Evolutionary conservation across 2,888 invertebrate genomes (phyloP).

Genomic region (Stenoptilia bipunctidactyla): DNA sequence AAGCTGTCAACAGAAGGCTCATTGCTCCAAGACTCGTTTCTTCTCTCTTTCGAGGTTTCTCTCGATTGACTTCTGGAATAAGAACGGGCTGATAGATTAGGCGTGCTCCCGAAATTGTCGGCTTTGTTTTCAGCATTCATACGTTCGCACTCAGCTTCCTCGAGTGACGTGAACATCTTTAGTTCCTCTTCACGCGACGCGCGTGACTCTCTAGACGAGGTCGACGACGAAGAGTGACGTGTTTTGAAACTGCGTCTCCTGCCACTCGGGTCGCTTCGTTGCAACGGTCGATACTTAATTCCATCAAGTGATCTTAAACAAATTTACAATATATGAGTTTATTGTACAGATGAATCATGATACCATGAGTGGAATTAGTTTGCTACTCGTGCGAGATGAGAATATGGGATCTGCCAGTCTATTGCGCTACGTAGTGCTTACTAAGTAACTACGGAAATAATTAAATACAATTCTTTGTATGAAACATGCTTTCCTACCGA

Average conservation of each 20-base stretch:
- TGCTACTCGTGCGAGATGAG: conserved; percentile 35
- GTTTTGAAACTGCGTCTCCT: conserved; percentile 73
- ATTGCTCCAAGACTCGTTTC: conserved; percentile 37
- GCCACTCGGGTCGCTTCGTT: conserved; percentile 74
- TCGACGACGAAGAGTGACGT: conserved; percentile 71
- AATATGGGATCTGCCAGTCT: conserved; percentile 15
- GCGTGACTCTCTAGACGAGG: conserved; percentile 72
- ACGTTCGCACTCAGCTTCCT: conserved; percentile 71
- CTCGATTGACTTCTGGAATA: conserved; percentile 68
- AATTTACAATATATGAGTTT: conserved; percentile 51
- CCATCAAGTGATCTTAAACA: conserved; percentile 76
- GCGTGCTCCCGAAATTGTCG: conserved; percentile 47
- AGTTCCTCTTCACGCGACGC: conserved; percentile 75
- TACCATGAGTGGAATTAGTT: conserved; percentile 27
- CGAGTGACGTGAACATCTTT: conserved; percentile 74
- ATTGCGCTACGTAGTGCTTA: conserved; percentile 19
- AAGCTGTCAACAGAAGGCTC: conserved; percentile 34
- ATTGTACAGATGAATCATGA: conserved; percentile 44
- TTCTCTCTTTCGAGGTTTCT: conserved; percentile 42
- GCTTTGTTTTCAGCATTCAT: conserved; percentile 32
- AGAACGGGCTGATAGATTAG: conserved; percentile 64
- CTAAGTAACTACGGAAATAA: conserved; percentile 37
- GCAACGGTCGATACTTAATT: conserved; percentile 72
- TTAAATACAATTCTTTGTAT: conserved; percentile 30
- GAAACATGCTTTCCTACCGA: conserved; percentile 28